Evolutionary conservation across 2,888 invertebrate genomes (phyloP).

Genomic region (Rhynchonema sp.): DNA sequence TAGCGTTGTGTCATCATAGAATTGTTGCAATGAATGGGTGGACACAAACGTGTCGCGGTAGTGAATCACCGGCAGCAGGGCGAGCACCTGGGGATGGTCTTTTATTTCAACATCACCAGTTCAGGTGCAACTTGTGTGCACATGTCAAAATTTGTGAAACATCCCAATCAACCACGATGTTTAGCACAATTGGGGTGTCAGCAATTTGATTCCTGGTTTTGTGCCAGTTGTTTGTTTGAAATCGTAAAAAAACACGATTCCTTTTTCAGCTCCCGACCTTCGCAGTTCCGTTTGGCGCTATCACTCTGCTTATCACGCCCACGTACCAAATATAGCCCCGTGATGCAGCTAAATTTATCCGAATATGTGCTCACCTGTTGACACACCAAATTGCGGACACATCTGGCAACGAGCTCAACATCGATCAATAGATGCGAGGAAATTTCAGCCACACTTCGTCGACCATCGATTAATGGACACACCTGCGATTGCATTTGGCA

Average conservation of each 20-base stretch:
- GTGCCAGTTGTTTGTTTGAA: no score
- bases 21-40: neutral
- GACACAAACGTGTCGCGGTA: conserved; percentile 2
- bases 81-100: neutral
- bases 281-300: no score
- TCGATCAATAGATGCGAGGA: neutral
- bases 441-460: conserved; percentile 3
- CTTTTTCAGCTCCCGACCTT: no score
- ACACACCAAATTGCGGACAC: conserved; percentile 2
- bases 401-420: conserved; percentile 1
- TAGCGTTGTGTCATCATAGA: neutral
- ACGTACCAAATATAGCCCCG: no score
- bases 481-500: conserved; percentile 1
- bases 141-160: neutral
- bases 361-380: no score
- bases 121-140: neutral
- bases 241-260: no score
- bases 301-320: no score
- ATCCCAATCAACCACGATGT: neutral
- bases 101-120: no score
- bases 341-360: no score
- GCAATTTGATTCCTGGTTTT: no score
- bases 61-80: conserved; percentile 4
- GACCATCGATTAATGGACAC: conserved; percentile 2
- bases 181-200: no score